Base-by-base conservation (phyloP, 2,797 vertebrate species). In the Sebastes nivosus region DNA sequence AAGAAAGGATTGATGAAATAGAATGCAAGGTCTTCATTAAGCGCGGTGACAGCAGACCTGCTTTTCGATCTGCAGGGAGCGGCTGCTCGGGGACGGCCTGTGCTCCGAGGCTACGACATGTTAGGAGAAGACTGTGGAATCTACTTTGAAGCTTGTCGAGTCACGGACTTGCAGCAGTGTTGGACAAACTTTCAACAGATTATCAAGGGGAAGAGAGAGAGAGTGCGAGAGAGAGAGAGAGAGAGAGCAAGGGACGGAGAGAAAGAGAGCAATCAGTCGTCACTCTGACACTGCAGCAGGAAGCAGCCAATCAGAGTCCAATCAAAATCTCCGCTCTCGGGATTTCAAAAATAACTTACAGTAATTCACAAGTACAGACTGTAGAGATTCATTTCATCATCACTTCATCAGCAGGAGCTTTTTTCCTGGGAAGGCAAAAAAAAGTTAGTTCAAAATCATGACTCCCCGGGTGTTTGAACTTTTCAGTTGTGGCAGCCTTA, bases 1-100 rank as follows among this genome's bases (percentile, higher is more conserved):
- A 88, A 88, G 86, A 88, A 92, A 85, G 83, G 81, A 91, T 94
- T 94, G 94, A 94, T 92, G 93, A 93, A 94, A 95, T 89, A 82
- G 88, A 91, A 91, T 90, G 93, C 88, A 94, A 95, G 92, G 87
- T 91, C 88, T 93, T 94, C 90, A 91, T 94, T 92, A 94, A 92
- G 84, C 24, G 7, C 74, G 76, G 75, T 87, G 90, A 90, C 90
- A 87, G 88, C 83, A 90, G 30, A 90, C 91, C 87, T 90, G 86
- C 82, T 86, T 74, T 52, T 77, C 8, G 22, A 74, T 89, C 87
- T 69, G 72, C 69, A 20, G 80, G 81, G 87, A 91, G 84, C 77
- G 32, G 76, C 20, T 16, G 85, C 85, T 83, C 63, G 12, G 84
- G 87, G 91, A 90, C 79, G 78, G 87, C 82, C 72, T 12, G 72